A percentile compares a stretch with the other conserved stretches of the same genome.
Evolutionary conservation across 2,888 invertebrate species (phyloP).

Genomic region (Cephus nigrinus): DNA sequence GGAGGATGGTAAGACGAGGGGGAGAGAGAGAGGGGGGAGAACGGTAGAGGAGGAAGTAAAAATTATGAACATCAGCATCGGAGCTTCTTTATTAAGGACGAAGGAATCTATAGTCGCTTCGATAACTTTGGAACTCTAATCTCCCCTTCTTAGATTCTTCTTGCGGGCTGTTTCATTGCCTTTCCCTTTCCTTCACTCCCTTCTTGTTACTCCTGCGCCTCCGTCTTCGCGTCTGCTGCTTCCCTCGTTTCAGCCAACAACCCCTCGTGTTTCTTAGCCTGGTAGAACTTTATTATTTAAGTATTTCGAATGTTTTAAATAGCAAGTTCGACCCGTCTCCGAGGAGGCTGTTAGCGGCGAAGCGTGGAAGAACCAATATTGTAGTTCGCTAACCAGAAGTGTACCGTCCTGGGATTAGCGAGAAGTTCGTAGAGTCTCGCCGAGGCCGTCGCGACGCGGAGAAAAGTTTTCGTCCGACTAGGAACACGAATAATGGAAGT

Average conservation of each 20-base stretch:
- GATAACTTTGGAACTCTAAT: conserved; percentile 46
- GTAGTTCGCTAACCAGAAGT: background rate
- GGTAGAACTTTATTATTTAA: conserved; percentile 23
- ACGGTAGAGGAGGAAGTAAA: conserved; percentile 12
- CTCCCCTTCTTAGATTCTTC: conserved; percentile 18
- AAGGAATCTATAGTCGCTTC: conserved; percentile 41
- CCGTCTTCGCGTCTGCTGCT: background rate
- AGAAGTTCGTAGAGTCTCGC: background rate
- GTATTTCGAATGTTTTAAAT: conserved; percentile 23
- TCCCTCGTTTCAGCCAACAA: background rate
- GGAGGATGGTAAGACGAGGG: conserved; percentile 9
- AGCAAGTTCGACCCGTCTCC: conserved; percentile 4
- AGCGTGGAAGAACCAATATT: background rate
- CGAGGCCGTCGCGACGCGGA: background rate
- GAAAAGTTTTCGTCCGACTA: background rate
- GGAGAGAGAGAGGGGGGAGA: background rate
- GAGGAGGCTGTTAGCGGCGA: background rate
- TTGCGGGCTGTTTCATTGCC: background rate
- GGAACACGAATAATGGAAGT: background rate
- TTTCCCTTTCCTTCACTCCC: background rate
- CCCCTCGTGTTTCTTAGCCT: background rate
- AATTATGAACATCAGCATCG: conserved; percentile 21
- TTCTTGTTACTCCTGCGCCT: background rate
- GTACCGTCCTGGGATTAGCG: background rate
- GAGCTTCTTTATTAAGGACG: conserved; percentile 36